These are phyloP conservation scores for Cygnus olor DNA, from an alignment of 2,797 vertebrate genomes.

Conservation along the genomic window DNA sequence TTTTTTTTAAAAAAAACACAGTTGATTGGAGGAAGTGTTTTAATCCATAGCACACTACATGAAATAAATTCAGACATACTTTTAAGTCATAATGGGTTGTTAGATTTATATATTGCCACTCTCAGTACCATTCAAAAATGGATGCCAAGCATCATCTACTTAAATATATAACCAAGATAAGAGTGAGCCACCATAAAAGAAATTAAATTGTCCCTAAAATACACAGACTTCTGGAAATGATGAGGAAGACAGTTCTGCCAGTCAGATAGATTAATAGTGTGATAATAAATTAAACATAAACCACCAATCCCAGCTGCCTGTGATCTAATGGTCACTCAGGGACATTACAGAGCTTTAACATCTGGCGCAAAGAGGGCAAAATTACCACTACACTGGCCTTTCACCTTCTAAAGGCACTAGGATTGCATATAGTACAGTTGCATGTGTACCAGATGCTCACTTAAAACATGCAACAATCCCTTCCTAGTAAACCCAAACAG, in stretches of 20 bases:
- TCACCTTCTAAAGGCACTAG: conserved; percentile 56
- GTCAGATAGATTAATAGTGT: conserved; percentile 49
- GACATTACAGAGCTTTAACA: conserved; percentile 62
- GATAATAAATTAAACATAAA: conserved; percentile 74
- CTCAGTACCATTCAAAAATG: background rate
- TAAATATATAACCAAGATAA: conserved; percentile 12
- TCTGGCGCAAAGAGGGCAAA: conserved; percentile 69
- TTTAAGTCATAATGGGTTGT: background rate
- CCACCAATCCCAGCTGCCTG: conserved; percentile 41
- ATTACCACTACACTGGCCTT: conserved; percentile 68
- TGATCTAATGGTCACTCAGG: conserved; percentile 68
- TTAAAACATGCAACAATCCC: background rate
- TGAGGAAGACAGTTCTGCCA: conserved; percentile 42
- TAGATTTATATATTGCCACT: background rate
- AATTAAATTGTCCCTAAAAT: conserved; percentile 34
- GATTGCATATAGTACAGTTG: conserved; percentile 32
- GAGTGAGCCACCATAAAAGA: background rate
- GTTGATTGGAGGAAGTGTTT: background rate
- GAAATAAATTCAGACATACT: background rate
- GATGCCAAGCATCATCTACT: background rate
- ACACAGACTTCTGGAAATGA: conserved; percentile 17
- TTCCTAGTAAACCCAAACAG: background rate
- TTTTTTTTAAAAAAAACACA: background rate
- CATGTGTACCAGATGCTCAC: background rate
- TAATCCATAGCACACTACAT: background rate